Evolutionary conservation across 1,140 invertebrate genomes (phyloP).

Genomic region (Drosophila azteca): DNA sequence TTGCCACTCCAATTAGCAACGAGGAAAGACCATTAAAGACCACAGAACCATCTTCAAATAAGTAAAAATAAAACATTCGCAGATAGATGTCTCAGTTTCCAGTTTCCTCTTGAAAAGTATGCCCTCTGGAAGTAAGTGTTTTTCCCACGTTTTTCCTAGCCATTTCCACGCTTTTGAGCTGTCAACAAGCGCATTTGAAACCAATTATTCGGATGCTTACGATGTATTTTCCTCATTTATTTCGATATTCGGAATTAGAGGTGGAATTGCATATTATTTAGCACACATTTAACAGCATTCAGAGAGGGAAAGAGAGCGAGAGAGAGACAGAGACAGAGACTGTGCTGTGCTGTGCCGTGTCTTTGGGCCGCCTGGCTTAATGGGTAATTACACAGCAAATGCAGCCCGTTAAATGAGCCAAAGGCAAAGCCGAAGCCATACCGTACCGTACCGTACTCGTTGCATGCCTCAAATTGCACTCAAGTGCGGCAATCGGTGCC

Average conservation of each 20-base stretch:
- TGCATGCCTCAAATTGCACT: slow-evolving; percentile 62
- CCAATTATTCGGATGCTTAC: slow-evolving; percentile 47
- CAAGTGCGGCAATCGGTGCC: slow-evolving; percentile 50
- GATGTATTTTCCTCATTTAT: slow-evolving; percentile 24
- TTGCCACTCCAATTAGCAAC: slow-evolving; percentile 42
- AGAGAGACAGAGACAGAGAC: not conserved
- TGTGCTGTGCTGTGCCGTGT: slow-evolving; percentile 23
- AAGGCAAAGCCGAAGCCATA: no score
- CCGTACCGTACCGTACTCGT: not conserved
- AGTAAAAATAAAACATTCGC: no score
- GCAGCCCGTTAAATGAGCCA: slow-evolving; percentile 63
- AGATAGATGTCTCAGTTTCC: no score
- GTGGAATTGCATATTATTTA: slow-evolving; percentile 75
- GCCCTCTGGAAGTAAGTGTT: no score
- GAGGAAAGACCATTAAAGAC: not conserved
- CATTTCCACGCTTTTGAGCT: slow-evolving; percentile 18
- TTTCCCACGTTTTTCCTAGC: no score
- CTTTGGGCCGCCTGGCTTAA: slow-evolving; percentile 61
- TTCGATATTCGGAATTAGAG: slow-evolving; percentile 38
- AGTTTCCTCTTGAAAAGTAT: no score
- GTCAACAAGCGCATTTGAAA: slow-evolving; percentile 68
- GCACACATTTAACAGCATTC: slow-evolving; percentile 73
- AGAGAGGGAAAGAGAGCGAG: not conserved
- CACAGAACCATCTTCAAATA: not conserved
- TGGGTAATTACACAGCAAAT: slow-evolving; percentile 74